Base-by-base conservation (phyloP, 1,140 invertebrate species). In the Sipha flava region DNA sequence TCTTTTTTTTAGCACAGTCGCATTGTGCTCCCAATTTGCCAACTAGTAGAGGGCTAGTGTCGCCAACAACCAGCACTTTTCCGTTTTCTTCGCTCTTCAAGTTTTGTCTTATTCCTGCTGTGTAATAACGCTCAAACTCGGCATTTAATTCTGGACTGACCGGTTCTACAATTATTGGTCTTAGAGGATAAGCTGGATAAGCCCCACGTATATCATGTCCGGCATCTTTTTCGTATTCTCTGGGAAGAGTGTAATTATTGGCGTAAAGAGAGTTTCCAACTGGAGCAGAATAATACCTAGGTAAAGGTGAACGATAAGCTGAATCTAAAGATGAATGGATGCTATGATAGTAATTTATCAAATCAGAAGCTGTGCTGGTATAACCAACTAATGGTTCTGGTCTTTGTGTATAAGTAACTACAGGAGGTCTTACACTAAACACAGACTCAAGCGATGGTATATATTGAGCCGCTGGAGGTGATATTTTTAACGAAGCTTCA, bases 1-100 rank as follows among this genome's bases (percentile, higher is more conserved):
- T 75, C 21, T 54, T 75, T 21, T 59, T 59, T 40, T 40, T 73
- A 0, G 70, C 70, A 82, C 92, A 93, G 45, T 90, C 92, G 81
- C 92, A 93, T 49, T 92, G 90, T 9, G 91, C 91, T 2, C 90
- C 90, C 14, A 93, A 84, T 86, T 93, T 93, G 45, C 88, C 88
- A 0, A 92, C 86, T 14, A 92, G 85, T 16, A 92, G 85, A 18
- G 91, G 91, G 84, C 90, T 90, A 49, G 90, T 87, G 81, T 91
- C 90, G 75, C 90, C 91, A 62, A 26, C 23, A 4, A 40, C 73
- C 1, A 57, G n/a, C 14, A 77, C 73, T 59, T 57, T 77, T 2
- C 73, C 73, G 16, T 57, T 37, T 1, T 77, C 31, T 29, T 77
- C 73, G 21, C 52, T 26, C 34, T 40, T 21, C 34, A 77, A 29